Evolutionary conservation across 2,888 invertebrate species (phyloP), one percentile per base, ranked within the genome.

Genomic region (Caenorhabditis virilis): DNA sequence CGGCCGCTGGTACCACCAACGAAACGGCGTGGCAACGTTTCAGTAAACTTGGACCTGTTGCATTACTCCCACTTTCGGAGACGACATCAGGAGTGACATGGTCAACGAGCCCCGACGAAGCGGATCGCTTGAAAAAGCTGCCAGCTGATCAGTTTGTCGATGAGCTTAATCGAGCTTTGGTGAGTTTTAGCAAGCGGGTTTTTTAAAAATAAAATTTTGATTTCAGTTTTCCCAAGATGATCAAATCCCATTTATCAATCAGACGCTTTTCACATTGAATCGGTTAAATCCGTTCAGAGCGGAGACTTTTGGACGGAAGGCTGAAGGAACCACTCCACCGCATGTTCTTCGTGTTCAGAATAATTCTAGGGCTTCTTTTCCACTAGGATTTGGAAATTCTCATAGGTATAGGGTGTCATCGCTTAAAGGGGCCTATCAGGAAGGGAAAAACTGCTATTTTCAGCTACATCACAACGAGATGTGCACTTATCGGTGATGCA

Each of bases 21-120:
- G 88, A 88, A 26, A 90, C 91, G 2, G 97, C 95, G 0, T 98
- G 95, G 95, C 97, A 98, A 84, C 88, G 95, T 69, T 95, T 95
- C 86, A 85, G 95, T 64, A 91, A 93, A 0, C 89, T 89, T 2
- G 97, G 97, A 0, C 94, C 95, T 0, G 88, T 98, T 23, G 97
- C 97, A 3, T 84, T 97, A 23, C 85, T 98, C 51, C 98, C 97
- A 88, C 84, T 95, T 22, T 89, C 88, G 70, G 87, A 89, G 26
- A 87, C 86, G 18, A 85, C 89, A 42, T 92, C 93, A 80, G 95
- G 94, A 0, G 86, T 98, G n/a, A 95, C 97, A 1, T 98, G 97
- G 98, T 90, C 91, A 18, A 91, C 91, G 1, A 89, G 89, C 36
- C 87, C 88, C 2, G 86, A 88, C 22, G 88, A 91, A 78, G 92